Base-by-base conservation (phyloP, 1,140 invertebrate genomes). In the Drosophila tristis region DNA sequence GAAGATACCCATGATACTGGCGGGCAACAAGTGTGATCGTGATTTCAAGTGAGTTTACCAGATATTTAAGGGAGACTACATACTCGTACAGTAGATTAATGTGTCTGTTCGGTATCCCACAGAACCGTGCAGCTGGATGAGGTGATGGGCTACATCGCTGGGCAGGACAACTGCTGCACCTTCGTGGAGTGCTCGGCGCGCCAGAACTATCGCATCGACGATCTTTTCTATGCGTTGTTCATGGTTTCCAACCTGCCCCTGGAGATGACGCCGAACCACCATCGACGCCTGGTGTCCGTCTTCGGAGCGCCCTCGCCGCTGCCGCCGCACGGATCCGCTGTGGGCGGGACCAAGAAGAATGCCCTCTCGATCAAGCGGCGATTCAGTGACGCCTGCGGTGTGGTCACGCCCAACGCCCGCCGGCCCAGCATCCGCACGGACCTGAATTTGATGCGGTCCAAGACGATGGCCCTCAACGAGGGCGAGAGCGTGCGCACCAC, bases 241-340 rank as follows among this genome's bases (percentile, higher is more conserved):
- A 93, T 95, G 44, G 94, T 96, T 8, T 96, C 96, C 7, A 96
- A 96, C 82, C 92, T 97, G 55, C 96, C 96, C 2, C 91, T 96
- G 78, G 96, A 97, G 93, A 97, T 97, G 96, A 96, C 96, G n/a
- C 96, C 96, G 0, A 96, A 97, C 82, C 95, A 96, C 82, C 96
- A 97, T 90, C 95, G 96, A 75, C 93, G 95, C 6, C 93, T 95
- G n/a, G 94, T 94, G 90, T 93, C 95, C 16, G 92, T 94, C 3
- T 96, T 96, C 66, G 95, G 95, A 3, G 95, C 95, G 42, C 95
- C 95, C 0, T 96, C 95, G 57, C 95, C 95, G 8, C 90, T 96
- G 51, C 95, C 95, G 0, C 94, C 95, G 0, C 94, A 95, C 74
- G 94, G 94, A 31, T 93, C 94, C 59, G 93, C 93, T 25, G 94